Conservation (phyloP, 2,113 vertebrate species). For the Syngnathus scovelli region DNA sequence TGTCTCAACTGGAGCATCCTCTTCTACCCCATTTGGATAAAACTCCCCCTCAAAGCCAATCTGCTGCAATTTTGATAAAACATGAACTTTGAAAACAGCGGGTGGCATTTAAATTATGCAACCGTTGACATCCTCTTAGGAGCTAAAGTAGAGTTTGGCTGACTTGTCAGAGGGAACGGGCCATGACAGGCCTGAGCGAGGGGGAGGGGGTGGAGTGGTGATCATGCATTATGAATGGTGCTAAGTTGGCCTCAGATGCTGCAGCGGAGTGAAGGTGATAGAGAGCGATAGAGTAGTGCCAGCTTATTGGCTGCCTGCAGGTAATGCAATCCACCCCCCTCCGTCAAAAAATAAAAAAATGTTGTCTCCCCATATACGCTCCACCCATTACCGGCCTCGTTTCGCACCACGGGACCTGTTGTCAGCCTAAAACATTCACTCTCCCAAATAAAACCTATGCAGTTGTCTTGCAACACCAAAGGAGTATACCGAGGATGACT, state of each 20-base stretch:
- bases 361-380: conserved; percentile 24
- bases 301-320: conserved; percentile 48
- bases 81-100: conserved; percentile 57
- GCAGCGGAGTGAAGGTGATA: conserved; percentile 60
- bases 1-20: conserved; percentile 54
- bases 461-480: conserved; percentile 1
- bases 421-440: conserved; percentile 25
- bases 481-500: conserved; percentile 3
- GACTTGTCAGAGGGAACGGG: conserved; percentile 67
- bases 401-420: conserved; percentile 32
- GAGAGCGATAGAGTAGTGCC: conserved; percentile 46
- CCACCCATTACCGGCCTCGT: conserved; percentile 20
- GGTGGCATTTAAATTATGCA: conserved; percentile 72
- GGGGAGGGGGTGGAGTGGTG: conserved; percentile 32
- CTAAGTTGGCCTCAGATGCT: conserved; percentile 64
- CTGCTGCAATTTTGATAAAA: conserved; percentile 65
- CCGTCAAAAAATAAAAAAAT: conserved; percentile 46
- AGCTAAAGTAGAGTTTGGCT: conserved; percentile 55
- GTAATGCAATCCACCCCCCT: conserved; percentile 52
- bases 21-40: conserved; percentile 47
- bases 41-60: conserved; percentile 52
- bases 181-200: conserved; percentile 61
- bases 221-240: conserved; percentile 73
- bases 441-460: conserved; percentile 30
- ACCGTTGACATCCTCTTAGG: conserved; percentile 60